A percentile compares a stretch with the other conserved stretches of the same genome.
Conservation (phyloP, 2,888 invertebrate genomes). For the Synergus umbraculus region DNA sequence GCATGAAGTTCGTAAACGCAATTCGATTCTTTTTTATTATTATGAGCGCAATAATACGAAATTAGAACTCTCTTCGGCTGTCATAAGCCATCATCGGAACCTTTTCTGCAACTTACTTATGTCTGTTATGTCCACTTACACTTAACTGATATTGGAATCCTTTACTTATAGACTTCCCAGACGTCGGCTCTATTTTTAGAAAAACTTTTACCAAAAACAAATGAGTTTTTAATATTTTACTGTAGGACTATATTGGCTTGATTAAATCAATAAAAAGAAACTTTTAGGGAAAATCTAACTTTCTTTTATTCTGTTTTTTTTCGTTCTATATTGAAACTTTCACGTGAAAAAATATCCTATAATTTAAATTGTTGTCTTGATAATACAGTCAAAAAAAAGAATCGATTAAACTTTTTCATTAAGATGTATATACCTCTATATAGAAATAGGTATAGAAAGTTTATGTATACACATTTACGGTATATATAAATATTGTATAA, state of each 20-base stretch:
- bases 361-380: too few relatives aligned
- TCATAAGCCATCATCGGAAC: not conserved
- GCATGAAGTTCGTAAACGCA: not conserved
- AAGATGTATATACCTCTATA: slow-evolving; percentile 33
- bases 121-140: not conserved
- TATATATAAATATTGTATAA: slow-evolving; percentile 30
- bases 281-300: too few relatives aligned
- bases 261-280: too few relatives aligned
- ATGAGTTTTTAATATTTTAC: not conserved
- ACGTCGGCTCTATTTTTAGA: not conserved
- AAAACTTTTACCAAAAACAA: not conserved
- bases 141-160: not conserved
- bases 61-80: not conserved
- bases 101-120: not conserved
- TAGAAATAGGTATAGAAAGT: slow-evolving; percentile 32
- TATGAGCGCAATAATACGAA: not conserved
- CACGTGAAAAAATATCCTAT: too few relatives aligned
- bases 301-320: too few relatives aligned
- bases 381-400: slow-evolving; percentile 22
- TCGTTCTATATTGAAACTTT: too few relatives aligned
- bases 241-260: not conserved
- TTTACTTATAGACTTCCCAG: not conserved
- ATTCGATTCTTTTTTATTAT: not conserved
- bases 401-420: slow-evolving; percentile 27
- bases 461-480: slow-evolving; percentile 13